These are phyloP conservation scores for Calonectris borealis DNA, from an alignment of 2,113 vertebrate genomes.

Conservation along the genomic window DNA sequence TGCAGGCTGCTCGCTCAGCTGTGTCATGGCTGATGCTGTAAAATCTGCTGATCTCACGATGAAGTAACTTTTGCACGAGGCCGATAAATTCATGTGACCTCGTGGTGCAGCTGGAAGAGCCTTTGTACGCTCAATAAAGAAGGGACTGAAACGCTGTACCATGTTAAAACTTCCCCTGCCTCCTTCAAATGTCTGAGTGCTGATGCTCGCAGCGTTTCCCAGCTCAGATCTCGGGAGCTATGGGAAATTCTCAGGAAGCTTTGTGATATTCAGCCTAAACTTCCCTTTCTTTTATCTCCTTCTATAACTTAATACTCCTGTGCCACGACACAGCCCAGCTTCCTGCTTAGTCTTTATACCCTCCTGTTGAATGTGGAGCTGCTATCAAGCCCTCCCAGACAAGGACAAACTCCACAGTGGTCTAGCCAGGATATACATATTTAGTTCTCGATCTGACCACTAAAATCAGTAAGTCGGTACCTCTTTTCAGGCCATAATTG, in stretches of 20 bases:
- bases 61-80: background rate
- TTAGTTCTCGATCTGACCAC: background rate
- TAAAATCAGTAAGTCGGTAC: background rate
- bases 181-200: background rate
- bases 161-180: background rate
- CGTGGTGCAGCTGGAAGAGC: background rate
- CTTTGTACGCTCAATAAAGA: background rate
- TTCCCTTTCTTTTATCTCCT: constrained; percentile 43
- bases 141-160: background rate
- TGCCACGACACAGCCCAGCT: background rate
- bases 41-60: background rate
- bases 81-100: background rate
- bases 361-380: background rate
- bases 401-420: background rate
- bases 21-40: fast-evolving
- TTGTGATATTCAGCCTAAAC: constrained; percentile 7
- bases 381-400: background rate
- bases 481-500: background rate
- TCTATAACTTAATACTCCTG: background rate
- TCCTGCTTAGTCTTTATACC: background rate
- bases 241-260: background rate
- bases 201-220: background rate
- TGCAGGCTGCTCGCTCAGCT: background rate
- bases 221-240: background rate
- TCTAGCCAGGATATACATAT: background rate